phyloP scores from a whole-genome alignment of 1,140 invertebrate species.

The Harpegnathos saltator region DNA sequence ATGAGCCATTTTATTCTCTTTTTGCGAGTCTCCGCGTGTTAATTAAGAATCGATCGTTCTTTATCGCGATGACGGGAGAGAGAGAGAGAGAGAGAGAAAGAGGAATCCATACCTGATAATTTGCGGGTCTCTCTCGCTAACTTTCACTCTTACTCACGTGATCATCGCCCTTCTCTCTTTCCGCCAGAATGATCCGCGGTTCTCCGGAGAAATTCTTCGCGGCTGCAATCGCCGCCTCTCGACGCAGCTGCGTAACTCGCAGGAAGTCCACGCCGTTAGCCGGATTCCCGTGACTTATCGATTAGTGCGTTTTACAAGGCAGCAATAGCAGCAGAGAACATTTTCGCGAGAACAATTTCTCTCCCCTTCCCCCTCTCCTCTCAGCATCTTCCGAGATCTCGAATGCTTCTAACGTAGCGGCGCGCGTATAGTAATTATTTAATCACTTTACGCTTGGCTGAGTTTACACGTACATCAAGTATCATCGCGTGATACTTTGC shows the following conservation, averaged over 20 bases:
- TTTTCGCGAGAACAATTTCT: background rate
- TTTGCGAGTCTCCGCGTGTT: background rate
- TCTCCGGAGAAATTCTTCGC: too few relatives aligned
- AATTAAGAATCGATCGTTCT: background rate
- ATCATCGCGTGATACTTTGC: constrained; percentile 39
- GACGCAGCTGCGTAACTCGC: constrained; percentile 32
- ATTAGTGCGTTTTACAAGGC: background rate
- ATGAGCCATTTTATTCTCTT: background rate
- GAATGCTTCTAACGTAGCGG: too few relatives aligned
- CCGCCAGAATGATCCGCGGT: constrained; percentile 41
- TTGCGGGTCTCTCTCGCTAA: constrained; percentile 52
- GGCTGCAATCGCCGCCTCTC: background rate
- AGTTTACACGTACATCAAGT: constrained; percentile 20
- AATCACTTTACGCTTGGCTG: constrained; percentile 33
- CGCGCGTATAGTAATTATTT: constrained; percentile 44
- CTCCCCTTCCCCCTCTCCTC: too few relatives aligned
- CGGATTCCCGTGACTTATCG: constrained; percentile 23
- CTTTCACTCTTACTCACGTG: constrained; percentile 72
- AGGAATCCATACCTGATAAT: constrained; percentile 39
- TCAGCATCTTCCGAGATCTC: too few relatives aligned
- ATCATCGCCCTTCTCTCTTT: constrained; percentile 54
- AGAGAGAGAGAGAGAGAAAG: too few relatives aligned
- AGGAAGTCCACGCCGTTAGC: constrained; percentile 27
- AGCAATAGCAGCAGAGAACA: constrained; percentile 1
- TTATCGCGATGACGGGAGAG: constrained; percentile 11